Evolutionary conservation across 2,113 vertebrate species (phyloP), one percentile per base, ranked within the genome.

Genomic region (Megalops atlanticus): DNA sequence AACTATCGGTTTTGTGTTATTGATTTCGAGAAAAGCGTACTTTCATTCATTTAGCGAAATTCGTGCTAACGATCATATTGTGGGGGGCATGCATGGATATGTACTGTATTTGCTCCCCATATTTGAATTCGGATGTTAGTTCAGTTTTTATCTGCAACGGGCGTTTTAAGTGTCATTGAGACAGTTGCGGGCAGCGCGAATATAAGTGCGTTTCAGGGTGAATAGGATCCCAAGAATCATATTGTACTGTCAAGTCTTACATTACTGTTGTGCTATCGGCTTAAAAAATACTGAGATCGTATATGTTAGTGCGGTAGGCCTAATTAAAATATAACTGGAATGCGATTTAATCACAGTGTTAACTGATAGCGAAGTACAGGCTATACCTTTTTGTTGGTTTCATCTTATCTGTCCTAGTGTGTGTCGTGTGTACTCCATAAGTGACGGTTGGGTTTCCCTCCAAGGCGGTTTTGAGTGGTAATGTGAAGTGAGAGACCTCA

Each of bases 61-160:
- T 31, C 31, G 24, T 33, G 39, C 40, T 3, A 49, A 24, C 40
- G 45, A 49, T 43, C 39, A 14, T 7, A 76, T 18, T 76, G 14
- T 76, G 40, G n/a, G 35, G 74, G 16, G 40, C 74, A 76, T 49
- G 40, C 27, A 49, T n/a, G 74, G 74, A 33, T 49, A 76, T 49
- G 58, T 58, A 1, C 21, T 24, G 38, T 76, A 45, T 41, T 36
- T 45, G 31, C 21, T 2, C 27, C 43, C 12, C 36, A 12, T 74
- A 43, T 76, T 76, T 45, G 40, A 33, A n/a, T 45, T 41, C 36
- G 58, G 58, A 76, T 45, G 39, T 43, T 7, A 43, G 10, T 21
- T 31, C 24, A 64, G n/a, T 64, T 64, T 64, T 16, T 24, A 6
- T 54, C 3, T 64, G 27, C 31, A n/a, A 27, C 31, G 52, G 21